phyloP scores from a whole-genome alignment of 2,888 invertebrate genomes.

The Cephus sareptanus region DNA sequence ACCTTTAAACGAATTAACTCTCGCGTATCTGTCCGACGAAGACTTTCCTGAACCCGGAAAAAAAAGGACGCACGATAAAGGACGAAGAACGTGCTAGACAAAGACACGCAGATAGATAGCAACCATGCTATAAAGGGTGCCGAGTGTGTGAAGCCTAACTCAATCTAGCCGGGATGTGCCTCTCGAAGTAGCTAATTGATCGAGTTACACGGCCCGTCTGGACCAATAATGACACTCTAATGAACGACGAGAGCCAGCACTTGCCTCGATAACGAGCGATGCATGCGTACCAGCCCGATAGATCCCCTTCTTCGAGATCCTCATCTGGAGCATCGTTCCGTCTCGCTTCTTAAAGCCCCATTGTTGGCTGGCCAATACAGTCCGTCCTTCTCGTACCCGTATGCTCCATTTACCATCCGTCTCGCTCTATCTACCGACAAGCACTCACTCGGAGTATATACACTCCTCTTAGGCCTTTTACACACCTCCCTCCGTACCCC shows the following conservation, averaged over 20 bases:
- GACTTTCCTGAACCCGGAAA: constrained; percentile 16
- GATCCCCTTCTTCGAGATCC: no score
- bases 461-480: no score
- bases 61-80: constrained; percentile 20
- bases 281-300: background rate
- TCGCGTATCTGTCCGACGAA: constrained; percentile 25
- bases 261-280: constrained; percentile 9
- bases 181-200: constrained; percentile 44
- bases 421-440: no score
- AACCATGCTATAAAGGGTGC: constrained; percentile 13
- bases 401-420: no score
- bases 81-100: constrained; percentile 17
- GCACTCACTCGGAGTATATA: no score
- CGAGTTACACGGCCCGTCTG: constrained; percentile 39
- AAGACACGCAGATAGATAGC: constrained; percentile 15
- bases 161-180: constrained; percentile 32
- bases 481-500: no score
- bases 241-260: constrained; percentile 22
- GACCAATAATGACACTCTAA: constrained; percentile 38
- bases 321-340: no score
- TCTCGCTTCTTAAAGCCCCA: no score
- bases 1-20: constrained; percentile 29
- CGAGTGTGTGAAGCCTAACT: constrained; percentile 25
- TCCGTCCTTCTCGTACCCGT: no score
- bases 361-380: no score